phyloP scores from a whole-genome alignment of 1,140 invertebrate genomes.

The Asobara japonica region DNA sequence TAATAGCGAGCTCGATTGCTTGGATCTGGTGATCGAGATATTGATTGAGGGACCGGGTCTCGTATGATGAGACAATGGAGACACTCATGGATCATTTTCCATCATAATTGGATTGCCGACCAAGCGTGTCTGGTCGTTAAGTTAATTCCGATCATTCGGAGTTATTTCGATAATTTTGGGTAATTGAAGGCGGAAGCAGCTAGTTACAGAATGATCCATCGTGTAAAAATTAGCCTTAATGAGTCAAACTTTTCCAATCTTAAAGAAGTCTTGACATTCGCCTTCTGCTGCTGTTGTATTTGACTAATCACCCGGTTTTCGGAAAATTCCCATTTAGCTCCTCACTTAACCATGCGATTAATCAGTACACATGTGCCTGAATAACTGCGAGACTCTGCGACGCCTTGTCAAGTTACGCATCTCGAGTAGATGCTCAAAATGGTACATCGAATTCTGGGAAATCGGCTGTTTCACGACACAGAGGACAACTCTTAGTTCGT shows the following conservation, averaged over 20 bases:
- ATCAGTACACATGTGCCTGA: background rate
- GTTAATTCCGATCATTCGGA: background rate
- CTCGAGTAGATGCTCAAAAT: background rate
- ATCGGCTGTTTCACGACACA: background rate
- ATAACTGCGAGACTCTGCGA: background rate
- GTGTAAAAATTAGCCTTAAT: too few relatives aligned
- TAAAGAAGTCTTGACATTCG: background rate
- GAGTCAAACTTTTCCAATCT: background rate
- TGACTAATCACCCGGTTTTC: background rate
- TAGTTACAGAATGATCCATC: background rate
- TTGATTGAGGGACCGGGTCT: background rate
- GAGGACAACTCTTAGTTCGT: background rate
- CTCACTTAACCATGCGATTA: background rate
- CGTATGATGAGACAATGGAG: background rate
- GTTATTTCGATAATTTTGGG: background rate
- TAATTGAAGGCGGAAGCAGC: background rate
- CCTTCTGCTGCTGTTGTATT: background rate
- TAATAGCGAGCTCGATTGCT: slow-evolving; percentile 11
- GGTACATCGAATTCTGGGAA: background rate
- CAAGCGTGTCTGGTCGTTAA: background rate
- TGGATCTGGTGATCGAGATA: background rate
- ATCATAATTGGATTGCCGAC: background rate
- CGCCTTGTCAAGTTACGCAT: background rate
- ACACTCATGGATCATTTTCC: background rate
- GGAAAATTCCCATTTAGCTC: background rate